Percentiles rank a stretch among this genome's conserved stretches.
Conservation (phyloP, 1,140 invertebrate species). For the Brachystomella parvula region DNA sequence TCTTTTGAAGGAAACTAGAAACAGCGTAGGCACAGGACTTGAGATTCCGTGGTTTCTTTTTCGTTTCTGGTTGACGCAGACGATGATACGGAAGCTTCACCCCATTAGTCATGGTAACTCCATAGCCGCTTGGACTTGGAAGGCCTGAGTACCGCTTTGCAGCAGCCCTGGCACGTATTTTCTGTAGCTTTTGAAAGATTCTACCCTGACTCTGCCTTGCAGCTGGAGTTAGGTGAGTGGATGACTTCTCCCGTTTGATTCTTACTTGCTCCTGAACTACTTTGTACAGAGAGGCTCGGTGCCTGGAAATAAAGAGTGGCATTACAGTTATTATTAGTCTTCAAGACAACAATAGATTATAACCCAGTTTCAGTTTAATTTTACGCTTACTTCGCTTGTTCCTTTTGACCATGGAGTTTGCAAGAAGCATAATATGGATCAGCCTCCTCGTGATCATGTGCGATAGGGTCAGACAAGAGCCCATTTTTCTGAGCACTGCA, state of each 20-base stretch:
- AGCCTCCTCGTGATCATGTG: slow-evolving; percentile 65
- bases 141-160: neutral
- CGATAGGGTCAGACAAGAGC: slow-evolving; percentile 81
- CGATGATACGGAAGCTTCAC: neutral
- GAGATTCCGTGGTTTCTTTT: slow-evolving; percentile 52
- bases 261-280: slow-evolving; percentile 71
- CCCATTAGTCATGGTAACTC: neutral
- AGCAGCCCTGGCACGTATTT: slow-evolving; percentile 24
- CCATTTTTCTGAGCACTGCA: slow-evolving; percentile 84
- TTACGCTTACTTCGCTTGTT: slow-evolving; percentile 39
- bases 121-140: neutral
- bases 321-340: no score
- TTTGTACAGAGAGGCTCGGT: slow-evolving; percentile 75
- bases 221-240: slow-evolving; percentile 6
- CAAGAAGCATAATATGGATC: slow-evolving; percentile 97
- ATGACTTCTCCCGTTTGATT: slow-evolving; percentile 62
- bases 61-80: neutral
- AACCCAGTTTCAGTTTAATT: no score
- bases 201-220: slow-evolving; percentile 19
- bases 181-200: slow-evolving; percentile 57
- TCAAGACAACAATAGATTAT: no score
- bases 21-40: slow-evolving; percentile 85
- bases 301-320: slow-evolving; percentile 39
- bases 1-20: slow-evolving; percentile 71
- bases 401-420: slow-evolving; percentile 78